Evolutionary conservation across 2,888 invertebrate species (phyloP).

Genomic region (Leptopilina drosophilae): DNA sequence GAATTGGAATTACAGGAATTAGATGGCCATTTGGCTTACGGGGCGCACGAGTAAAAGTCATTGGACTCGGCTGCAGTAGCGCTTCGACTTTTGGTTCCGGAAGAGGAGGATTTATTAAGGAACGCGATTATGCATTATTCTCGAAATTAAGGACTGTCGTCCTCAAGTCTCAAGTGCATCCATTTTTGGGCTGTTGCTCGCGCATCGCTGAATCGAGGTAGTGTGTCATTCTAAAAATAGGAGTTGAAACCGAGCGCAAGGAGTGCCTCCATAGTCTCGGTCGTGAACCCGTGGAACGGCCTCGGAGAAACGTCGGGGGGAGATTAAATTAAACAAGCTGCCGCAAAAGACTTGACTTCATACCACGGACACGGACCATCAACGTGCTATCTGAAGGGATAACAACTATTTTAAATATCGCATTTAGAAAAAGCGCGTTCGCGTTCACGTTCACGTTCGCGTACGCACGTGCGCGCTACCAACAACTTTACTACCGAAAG

Average conservation of each 20-base stretch:
- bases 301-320: conserved; percentile 60
- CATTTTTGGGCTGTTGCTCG: conserved; percentile 51
- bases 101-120: not conserved
- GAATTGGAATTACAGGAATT: conserved; percentile 15
- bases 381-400: conserved; percentile 22
- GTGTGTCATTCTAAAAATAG: conserved; percentile 76
- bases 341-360: conserved; percentile 50
- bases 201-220: conserved; percentile 72
- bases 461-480: conserved; percentile 35
- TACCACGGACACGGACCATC: conserved; percentile 34
- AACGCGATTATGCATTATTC: not conserved
- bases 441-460: not conserved
- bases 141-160: conserved; percentile 20
- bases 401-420: conserved; percentile 41
- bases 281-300: conserved; percentile 71
- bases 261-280: conserved; percentile 62
- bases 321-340: conserved; percentile 65
- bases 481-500: conserved; percentile 15
- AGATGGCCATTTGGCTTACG: conserved; percentile 8
- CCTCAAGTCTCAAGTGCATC: conserved; percentile 31
- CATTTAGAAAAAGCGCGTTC: conserved; percentile 18
- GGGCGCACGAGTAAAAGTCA: conserved; percentile 14
- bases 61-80: not conserved
- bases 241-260: conserved; percentile 52
- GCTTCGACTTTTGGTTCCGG: not conserved